These are phyloP conservation scores for Coenonympha glycerion DNA, from an alignment of 2,888 invertebrate genomes.

Conservation along the genomic window DNA sequence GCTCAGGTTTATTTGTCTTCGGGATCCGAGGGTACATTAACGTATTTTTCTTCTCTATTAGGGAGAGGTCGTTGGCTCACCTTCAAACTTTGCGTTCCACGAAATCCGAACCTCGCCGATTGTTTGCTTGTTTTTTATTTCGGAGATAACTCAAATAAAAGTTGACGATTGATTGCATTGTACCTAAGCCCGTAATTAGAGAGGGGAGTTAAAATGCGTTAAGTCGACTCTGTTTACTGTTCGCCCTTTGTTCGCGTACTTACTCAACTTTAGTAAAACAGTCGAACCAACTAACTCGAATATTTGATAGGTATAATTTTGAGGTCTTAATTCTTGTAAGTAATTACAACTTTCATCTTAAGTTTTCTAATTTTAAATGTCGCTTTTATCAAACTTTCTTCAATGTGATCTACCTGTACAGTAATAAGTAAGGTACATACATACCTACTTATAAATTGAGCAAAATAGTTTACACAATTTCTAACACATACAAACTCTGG, in stretches of 20 bases:
- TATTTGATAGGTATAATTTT: slow-evolving; percentile 6
- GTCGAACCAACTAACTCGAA: slow-evolving; percentile 28
- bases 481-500: slow-evolving; percentile 45
- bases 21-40: slow-evolving; percentile 73
- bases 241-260: slow-evolving; percentile 38
- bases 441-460: no score
- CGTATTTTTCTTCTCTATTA: slow-evolving; percentile 77
- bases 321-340: slow-evolving; percentile 3
- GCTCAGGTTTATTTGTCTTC: slow-evolving; percentile 72
- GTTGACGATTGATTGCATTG: slow-evolving; percentile 73
- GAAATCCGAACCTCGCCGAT: slow-evolving; percentile 55
- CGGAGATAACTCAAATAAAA: slow-evolving; percentile 70
- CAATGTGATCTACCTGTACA: no score
- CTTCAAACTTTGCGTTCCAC: slow-evolving; percentile 66
- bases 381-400: not conserved
- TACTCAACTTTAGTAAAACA: slow-evolving; percentile 45
- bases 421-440: no score
- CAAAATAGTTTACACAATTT: slow-evolving; percentile 35
- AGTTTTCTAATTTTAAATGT: not conserved
- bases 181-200: slow-evolving; percentile 56
- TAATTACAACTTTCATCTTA: slow-evolving; percentile 1
- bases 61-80: slow-evolving; percentile 66
- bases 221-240: slow-evolving; percentile 48
- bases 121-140: slow-evolving; percentile 69
- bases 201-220: slow-evolving; percentile 40